Conservation (phyloP, 2,113 vertebrate species). For the Odontesthes bonariensis region DNA sequence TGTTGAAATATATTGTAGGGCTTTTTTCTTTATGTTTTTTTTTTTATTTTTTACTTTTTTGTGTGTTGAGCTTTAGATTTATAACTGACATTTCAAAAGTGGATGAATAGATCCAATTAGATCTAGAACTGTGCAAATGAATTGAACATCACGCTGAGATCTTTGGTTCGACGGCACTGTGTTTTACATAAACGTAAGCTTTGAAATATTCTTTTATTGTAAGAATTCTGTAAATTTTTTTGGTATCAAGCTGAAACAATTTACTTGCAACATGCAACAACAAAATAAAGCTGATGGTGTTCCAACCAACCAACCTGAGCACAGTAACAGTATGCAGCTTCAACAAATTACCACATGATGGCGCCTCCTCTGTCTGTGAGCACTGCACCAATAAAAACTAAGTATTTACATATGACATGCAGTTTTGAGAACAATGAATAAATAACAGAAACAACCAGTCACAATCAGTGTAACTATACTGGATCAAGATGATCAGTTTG, state of each 20-base stretch:
- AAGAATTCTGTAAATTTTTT: not conserved
- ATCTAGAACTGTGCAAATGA: conserved; percentile 1
- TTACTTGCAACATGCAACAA: not conserved
- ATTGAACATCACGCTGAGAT: not conserved
- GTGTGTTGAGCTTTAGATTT: not conserved
- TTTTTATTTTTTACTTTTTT: too few species aligned
- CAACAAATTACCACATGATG: conserved; percentile 6
- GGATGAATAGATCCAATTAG: not conserved
- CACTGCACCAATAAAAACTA: too few species aligned
- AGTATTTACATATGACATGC: too few species aligned
- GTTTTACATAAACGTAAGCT: not conserved
- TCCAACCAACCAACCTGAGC: too few species aligned
- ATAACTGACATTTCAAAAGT: not conserved
- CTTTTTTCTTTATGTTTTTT: too few species aligned
- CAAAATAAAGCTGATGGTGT: not conserved
- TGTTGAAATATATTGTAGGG: not conserved
- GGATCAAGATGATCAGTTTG: too few species aligned
- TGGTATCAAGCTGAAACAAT: not conserved
- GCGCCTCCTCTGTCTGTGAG: not conserved
- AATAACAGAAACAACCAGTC: too few species aligned
- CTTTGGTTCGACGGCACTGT: not conserved
- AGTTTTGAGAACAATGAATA: too few species aligned
- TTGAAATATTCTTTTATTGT: not conserved
- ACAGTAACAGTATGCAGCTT: not conserved
- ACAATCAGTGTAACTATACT: too few species aligned